These are phyloP conservation scores for Leguminivora glycinivorella DNA, from an alignment of 1,140 invertebrate species.

Conservation along the genomic window DNA sequence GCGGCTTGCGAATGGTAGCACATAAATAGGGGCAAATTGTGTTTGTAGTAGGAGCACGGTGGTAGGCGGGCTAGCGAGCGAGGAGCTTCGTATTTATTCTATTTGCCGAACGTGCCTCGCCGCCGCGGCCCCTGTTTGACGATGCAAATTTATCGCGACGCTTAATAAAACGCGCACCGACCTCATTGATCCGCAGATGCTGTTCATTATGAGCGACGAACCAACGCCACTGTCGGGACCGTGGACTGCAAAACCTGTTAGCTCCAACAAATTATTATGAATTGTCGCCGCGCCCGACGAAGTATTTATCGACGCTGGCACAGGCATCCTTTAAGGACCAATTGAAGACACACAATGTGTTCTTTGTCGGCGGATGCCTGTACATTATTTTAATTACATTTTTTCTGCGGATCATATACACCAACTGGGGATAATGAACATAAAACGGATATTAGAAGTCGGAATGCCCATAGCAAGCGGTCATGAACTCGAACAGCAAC, in stretches of 20 bases:
- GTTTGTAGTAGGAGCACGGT: slow-evolving; percentile 59
- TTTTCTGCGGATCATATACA: neutral
- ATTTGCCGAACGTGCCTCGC: slow-evolving; percentile 74
- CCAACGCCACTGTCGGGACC: slow-evolving; percentile 34
- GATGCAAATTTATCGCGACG: slow-evolving; percentile 75
- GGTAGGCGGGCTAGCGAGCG: slow-evolving; percentile 41
- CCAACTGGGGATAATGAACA: slow-evolving; percentile 38
- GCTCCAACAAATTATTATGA: slow-evolving; percentile 56
- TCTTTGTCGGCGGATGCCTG: neutral
- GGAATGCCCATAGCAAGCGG: slow-evolving; percentile 44
- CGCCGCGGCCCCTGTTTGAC: slow-evolving; percentile 63
- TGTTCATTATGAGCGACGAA: slow-evolving; percentile 61
- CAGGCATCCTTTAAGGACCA: slow-evolving; percentile 8
- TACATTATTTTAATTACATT: slow-evolving; percentile 12
- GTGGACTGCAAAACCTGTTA: slow-evolving; percentile 45
- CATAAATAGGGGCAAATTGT: slow-evolving; percentile 65
- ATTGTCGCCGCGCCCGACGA: slow-evolving; percentile 29
- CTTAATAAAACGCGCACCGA: slow-evolving; percentile 70
- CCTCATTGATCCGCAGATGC: slow-evolving; percentile 70
- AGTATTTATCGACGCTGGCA: slow-evolving; percentile 21
- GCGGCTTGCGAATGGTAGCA: slow-evolving; percentile 39
- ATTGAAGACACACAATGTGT: slow-evolving; percentile 13
- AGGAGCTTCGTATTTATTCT: slow-evolving; percentile 72
- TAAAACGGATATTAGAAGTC: slow-evolving; percentile 46
- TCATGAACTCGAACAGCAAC: slow-evolving; percentile 52